Percentiles rank a stretch among this genome's conserved stretches.
These are phyloP conservation scores for Patagioenas fasciata DNA, from an alignment of 2,113 vertebrate species.

Conservation along the genomic window DNA sequence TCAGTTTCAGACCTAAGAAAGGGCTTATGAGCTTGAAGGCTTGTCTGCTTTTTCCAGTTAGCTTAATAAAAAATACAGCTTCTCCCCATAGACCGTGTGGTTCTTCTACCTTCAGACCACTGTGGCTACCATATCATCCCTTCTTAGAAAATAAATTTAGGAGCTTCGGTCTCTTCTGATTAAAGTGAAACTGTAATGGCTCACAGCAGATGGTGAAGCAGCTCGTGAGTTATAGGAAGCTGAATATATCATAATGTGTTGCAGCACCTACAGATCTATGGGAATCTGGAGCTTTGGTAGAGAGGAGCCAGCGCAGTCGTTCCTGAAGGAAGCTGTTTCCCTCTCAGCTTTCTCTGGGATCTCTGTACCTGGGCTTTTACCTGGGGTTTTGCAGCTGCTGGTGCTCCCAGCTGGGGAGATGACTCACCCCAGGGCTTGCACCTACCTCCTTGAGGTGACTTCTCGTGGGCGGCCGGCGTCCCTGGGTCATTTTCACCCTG, in stretches of 20 bases:
- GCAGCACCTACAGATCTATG: not conserved
- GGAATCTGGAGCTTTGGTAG: not conserved
- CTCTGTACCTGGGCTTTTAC: not conserved
- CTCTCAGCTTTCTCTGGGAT: not conserved
- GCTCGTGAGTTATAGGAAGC: not conserved
- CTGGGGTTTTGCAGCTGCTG: not conserved
- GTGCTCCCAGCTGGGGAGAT: not conserved
- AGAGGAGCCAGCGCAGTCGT: not conserved
- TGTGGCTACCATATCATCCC: not conserved
- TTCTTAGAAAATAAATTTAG: not conserved
- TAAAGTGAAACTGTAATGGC: not conserved
- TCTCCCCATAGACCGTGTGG: not conserved
- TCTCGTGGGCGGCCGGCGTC: constrained; percentile 89
- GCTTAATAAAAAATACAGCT: constrained; percentile 27
- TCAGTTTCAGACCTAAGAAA: constrained; percentile 9
- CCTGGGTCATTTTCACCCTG: constrained; percentile 83
- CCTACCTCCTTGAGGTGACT: constrained; percentile 92
- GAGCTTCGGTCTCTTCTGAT: not conserved
- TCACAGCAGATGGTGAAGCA: not conserved
- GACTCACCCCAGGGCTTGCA: not conserved
- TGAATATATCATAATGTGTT: not conserved
- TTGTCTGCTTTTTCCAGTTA: not conserved
- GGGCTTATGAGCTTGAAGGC: constrained; percentile 9
- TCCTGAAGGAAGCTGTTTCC: not conserved
- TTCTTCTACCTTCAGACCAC: constrained; percentile 5